Percentiles rank a stretch among this genome's conserved stretches.
phyloP scores from a whole-genome alignment of 1,140 invertebrate species.

The Ephestia elutella region DNA sequence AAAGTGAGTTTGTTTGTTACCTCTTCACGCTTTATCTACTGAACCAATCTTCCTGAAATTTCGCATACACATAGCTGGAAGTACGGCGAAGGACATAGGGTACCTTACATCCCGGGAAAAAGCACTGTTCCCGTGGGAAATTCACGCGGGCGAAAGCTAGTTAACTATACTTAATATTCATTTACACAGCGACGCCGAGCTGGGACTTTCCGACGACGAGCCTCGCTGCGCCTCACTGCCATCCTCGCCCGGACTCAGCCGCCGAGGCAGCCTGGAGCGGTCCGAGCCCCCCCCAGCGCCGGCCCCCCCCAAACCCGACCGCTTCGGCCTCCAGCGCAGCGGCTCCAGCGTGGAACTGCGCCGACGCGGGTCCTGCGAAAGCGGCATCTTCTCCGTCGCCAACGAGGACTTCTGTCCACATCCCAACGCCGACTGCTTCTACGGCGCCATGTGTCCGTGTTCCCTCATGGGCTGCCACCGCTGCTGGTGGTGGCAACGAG shows the following conservation, averaged over 20 bases:
- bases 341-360: constrained; percentile 52
- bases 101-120: too few species aligned
- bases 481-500: constrained; percentile 58
- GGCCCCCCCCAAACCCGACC: constrained; percentile 10
- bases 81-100: too few species aligned
- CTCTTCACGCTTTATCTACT: too few species aligned
- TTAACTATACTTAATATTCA: too few species aligned
- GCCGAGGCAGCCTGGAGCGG: constrained; percentile 33
- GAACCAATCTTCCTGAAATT: too few species aligned
- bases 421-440: constrained; percentile 30
- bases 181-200: constrained; percentile 18
- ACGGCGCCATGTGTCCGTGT: constrained; percentile 59
- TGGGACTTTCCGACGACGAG: constrained; percentile 30
- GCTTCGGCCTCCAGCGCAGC: constrained; percentile 28
- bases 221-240: constrained; percentile 48
- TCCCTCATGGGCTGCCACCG: constrained; percentile 62
- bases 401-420: constrained; percentile 79
- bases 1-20: too few species aligned
- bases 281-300: constrained; percentile 21
- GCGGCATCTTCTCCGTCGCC: constrained; percentile 90
- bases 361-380: constrained; percentile 89
- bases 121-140: too few species aligned
- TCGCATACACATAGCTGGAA: too few species aligned
- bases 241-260: constrained; percentile 39
- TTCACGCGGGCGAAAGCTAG: too few species aligned